Conservation (phyloP, 2,888 invertebrate species). For the Dioctria rufipes region DNA sequence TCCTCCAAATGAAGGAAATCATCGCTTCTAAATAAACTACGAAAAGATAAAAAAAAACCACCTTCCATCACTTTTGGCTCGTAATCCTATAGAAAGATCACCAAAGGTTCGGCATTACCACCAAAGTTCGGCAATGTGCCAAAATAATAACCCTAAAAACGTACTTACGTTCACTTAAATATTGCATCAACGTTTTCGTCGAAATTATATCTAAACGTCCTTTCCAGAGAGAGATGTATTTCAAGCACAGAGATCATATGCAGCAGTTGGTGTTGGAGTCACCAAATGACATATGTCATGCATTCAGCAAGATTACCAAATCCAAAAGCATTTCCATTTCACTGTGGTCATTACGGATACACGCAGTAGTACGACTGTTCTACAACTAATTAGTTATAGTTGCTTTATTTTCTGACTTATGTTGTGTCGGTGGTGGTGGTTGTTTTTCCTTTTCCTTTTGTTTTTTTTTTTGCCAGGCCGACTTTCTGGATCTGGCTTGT, state of each 20-base stretch:
- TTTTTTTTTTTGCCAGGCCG: too few species aligned
- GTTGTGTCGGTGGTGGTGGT: not conserved
- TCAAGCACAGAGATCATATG: too few species aligned
- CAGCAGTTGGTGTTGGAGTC: too few species aligned
- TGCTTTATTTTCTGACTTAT: slow-evolving; percentile 13
- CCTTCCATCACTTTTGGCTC: slow-evolving; percentile 15
- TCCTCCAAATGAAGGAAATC: slow-evolving; percentile 15
- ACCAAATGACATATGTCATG: too few species aligned
- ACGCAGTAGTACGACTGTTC: slow-evolving; percentile 16
- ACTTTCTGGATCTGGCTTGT: slow-evolving; percentile 5
- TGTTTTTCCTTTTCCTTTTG: too few species aligned
- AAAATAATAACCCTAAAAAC: not conserved
- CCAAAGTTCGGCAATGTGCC: slow-evolving; percentile 32
- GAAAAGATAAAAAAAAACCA: not conserved
- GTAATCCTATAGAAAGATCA: not conserved
- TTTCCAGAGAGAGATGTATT: not conserved
- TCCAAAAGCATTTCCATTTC: slow-evolving; percentile 19
- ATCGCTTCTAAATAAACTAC: slow-evolving; percentile 8
- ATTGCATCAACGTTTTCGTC: too few species aligned
- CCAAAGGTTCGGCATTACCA: not conserved
- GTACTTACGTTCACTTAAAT: too few species aligned
- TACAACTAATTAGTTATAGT: not conserved
- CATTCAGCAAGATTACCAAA: not conserved
- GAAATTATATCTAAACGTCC: too few species aligned
- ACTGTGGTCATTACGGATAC: slow-evolving; percentile 6